These are phyloP conservation scores for Limnothrissa miodon DNA, from an alignment of 2,113 vertebrate species.

Conservation along the genomic window DNA sequence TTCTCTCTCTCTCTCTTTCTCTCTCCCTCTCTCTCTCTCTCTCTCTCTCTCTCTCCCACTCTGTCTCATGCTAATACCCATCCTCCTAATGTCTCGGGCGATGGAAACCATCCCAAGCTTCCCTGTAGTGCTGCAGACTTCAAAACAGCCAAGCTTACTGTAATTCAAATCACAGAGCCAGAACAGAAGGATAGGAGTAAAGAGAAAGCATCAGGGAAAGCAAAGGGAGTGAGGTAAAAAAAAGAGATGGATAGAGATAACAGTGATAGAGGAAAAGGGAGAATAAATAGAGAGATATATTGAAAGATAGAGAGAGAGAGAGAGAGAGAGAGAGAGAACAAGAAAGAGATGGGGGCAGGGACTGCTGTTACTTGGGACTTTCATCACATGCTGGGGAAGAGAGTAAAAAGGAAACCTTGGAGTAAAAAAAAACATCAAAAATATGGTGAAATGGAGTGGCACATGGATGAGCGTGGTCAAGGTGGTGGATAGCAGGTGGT, in stretches of 20 bases:
- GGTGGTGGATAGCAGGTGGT: constrained; percentile 18
- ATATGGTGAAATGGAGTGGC: neutral
- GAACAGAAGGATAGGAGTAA: neutral
- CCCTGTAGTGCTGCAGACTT: constrained; percentile 64
- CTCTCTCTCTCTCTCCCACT: neutral
- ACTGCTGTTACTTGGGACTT: constrained; percentile 20
- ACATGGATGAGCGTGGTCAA: neutral
- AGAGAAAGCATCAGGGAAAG: neutral
- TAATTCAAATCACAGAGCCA: constrained; percentile 47
- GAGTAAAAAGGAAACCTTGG: constrained; percentile 34
- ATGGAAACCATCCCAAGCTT: constrained; percentile 50
- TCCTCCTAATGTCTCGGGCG: constrained; percentile 34
- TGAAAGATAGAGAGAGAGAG: too few relatives aligned
- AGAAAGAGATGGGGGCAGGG: neutral
- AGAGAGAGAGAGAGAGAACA: neutral
- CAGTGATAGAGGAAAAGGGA: neutral
- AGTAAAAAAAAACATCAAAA: neutral
- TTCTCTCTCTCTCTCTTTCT: neutral
- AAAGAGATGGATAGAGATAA: neutral
- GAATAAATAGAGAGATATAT: neutral
- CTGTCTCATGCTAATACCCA: constrained; percentile 6
- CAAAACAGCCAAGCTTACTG: constrained; percentile 49
- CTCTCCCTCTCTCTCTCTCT: constrained; percentile 24
- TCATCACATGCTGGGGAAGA: constrained; percentile 19
- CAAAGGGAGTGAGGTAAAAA: neutral